Conservation (phyloP, 1,140 invertebrate species). For the Teleogryllus occipitalis region DNA sequence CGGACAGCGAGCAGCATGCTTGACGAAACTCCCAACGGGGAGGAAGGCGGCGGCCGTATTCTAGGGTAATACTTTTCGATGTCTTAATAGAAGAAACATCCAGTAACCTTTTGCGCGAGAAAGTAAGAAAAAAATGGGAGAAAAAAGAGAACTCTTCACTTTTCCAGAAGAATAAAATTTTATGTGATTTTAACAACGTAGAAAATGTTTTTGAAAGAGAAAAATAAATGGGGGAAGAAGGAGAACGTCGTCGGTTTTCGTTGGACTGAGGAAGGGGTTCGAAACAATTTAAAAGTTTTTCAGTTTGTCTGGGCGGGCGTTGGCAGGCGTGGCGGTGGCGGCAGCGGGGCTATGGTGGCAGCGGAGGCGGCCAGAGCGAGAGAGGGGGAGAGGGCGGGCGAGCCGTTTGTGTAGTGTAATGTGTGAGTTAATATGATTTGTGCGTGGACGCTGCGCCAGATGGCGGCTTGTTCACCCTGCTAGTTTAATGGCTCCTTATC, state of each 20-base stretch:
- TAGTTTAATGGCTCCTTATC: not conserved
- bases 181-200: slow-evolving; percentile 1
- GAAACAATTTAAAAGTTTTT: slow-evolving; percentile 6
- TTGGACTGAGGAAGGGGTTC: not conserved
- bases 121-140: not conserved
- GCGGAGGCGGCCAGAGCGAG: not conserved
- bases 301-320: not conserved
- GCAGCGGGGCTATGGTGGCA: not conserved
- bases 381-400: not conserved
- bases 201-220: slow-evolving; percentile 5
- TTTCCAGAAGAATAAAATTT: not conserved
- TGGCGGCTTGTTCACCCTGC: not conserved
- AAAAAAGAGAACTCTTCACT: slow-evolving; percentile 1
- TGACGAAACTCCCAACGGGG: not conserved
- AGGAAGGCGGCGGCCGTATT: not conserved
- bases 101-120: not conserved
- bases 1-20: not conserved
- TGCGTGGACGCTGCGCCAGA: not conserved
- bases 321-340: not conserved
- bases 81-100: not conserved
- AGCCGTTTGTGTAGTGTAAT: slow-evolving; percentile 4
- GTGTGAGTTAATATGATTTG: slow-evolving; percentile 5
- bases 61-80: not conserved
- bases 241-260: not conserved
- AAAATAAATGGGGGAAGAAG: not conserved